A percentile compares a stretch with the other conserved stretches of the same genome.
Evolutionary conservation across 35 echinoderm and acorn worm genomes (phyloP).

Genomic region (Lytechinus variegatus): DNA sequence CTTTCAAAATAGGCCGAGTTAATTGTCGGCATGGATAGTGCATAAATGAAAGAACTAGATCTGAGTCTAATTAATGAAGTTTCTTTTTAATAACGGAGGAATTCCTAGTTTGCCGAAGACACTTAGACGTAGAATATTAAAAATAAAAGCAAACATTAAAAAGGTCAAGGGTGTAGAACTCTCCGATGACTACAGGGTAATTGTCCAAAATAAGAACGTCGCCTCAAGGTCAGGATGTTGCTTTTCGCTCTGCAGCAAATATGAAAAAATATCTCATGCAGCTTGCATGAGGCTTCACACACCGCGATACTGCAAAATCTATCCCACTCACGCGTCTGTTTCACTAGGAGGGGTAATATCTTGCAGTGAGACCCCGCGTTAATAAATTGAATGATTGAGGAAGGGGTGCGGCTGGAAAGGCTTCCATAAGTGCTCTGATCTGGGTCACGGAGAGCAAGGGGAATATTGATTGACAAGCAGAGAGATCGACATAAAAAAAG

Average conservation of each 20-base stretch:
- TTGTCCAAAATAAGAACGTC: not conserved
- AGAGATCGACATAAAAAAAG: not conserved
- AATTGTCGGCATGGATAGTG: not conserved
- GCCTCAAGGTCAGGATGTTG: not conserved
- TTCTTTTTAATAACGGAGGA: not conserved
- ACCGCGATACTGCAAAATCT: not conserved
- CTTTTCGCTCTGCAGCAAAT: not conserved
- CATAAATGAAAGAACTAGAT: not conserved
- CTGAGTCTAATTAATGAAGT: not conserved
- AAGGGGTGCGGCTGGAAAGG: not conserved
- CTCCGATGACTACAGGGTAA: not conserved
- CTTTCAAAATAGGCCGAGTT: not conserved
- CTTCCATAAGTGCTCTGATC: not conserved
- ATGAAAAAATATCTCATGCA: not conserved
- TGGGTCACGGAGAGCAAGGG: not conserved
- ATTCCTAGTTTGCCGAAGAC: not conserved
- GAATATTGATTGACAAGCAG: conserved; percentile 3
- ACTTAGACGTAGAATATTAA: not conserved
- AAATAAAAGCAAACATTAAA: not conserved
- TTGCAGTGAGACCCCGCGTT: not conserved
- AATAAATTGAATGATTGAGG: conserved; percentile 4
- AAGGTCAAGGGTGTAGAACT: not conserved
- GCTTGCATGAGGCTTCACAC: not conserved
- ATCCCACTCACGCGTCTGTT: not conserved
- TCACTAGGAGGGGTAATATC: not conserved